Evolutionary conservation across 1,140 invertebrate species (phyloP).

Genomic region (Brachionus plicatilis): DNA sequence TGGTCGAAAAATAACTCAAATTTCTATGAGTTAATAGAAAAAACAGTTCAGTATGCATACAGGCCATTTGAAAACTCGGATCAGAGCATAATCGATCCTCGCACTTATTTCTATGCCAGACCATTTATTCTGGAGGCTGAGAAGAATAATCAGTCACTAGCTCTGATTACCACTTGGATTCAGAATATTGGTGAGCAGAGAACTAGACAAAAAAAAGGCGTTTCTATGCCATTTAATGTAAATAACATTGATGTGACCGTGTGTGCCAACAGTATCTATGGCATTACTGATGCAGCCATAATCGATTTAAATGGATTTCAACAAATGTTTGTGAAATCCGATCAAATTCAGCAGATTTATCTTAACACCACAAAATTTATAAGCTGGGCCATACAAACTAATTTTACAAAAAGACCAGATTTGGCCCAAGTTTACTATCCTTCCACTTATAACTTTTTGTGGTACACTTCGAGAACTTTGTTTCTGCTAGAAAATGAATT

Average conservation of each 20-base stretch:
- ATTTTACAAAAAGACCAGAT: constrained; percentile 46
- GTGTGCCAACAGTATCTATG: constrained; percentile 47
- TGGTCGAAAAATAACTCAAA: constrained; percentile 46
- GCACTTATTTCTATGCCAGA: constrained; percentile 48
- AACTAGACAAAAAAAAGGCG: constrained; percentile 42
- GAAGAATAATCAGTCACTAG: constrained; percentile 43
- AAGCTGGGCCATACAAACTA: constrained; percentile 45
- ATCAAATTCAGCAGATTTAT: constrained; percentile 46
- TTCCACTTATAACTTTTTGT: constrained; percentile 49
- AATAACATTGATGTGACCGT: constrained; percentile 52
- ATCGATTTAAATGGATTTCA: constrained; percentile 43
- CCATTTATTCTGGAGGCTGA: constrained; percentile 44
- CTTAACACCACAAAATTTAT: constrained; percentile 48
- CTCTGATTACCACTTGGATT: constrained; percentile 48
- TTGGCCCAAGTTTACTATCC: constrained; percentile 51
- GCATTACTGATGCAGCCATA: constrained; percentile 46
- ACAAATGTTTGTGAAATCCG: constrained; percentile 44
- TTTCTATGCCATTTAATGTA: constrained; percentile 48
- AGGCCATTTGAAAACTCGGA: constrained; percentile 45
- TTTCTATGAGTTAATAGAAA: constrained; percentile 45
- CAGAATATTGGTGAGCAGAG: constrained; percentile 46
- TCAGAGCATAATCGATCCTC: constrained; percentile 48
- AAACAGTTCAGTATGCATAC: constrained; percentile 47
- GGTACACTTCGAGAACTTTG: constrained; percentile 48
- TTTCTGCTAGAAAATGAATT: constrained; percentile 41